These are phyloP conservation scores for Actenoides hombroni DNA, from an alignment of 2,113 vertebrate species.

Conservation along the genomic window DNA sequence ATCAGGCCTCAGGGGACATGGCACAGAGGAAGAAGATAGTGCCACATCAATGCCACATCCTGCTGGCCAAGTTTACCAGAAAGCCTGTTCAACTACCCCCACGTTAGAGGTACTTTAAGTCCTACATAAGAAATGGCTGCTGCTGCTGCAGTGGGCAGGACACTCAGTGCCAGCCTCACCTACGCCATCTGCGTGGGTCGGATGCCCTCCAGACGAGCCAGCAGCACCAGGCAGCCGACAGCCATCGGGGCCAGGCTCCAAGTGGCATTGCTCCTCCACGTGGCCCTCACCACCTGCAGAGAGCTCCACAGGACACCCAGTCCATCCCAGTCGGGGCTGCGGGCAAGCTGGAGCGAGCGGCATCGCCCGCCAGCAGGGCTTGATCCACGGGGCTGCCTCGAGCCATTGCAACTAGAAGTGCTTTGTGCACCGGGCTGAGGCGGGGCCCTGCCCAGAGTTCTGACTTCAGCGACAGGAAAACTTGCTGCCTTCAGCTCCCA, in stretches of 20 bases:
- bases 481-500: not conserved
- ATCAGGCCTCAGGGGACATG: conserved; percentile 54
- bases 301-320: not conserved
- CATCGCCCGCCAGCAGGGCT: not conserved
- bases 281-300: not conserved
- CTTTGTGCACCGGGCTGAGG: not conserved
- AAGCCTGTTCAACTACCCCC: conserved; percentile 54
- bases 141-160: conserved; percentile 15
- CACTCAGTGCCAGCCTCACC: conserved; percentile 46
- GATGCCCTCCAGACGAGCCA: not conserved
- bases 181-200: conserved; percentile 53
- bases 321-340: not conserved
- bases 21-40: conserved; percentile 49
- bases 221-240: not conserved
- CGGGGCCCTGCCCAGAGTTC: not conserved
- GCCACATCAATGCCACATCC: conserved; percentile 43
- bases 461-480: not conserved
- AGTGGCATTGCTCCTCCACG: not conserved
- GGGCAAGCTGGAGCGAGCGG: not conserved
- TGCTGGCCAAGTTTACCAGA: conserved; percentile 60
- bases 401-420: not conserved
- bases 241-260: not conserved
- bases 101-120: conserved; percentile 50
- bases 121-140: conserved; percentile 19
- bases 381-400: not conserved